Base-by-base conservation (phyloP, 2,888 invertebrate genomes). In the Apodemia mormo region DNA sequence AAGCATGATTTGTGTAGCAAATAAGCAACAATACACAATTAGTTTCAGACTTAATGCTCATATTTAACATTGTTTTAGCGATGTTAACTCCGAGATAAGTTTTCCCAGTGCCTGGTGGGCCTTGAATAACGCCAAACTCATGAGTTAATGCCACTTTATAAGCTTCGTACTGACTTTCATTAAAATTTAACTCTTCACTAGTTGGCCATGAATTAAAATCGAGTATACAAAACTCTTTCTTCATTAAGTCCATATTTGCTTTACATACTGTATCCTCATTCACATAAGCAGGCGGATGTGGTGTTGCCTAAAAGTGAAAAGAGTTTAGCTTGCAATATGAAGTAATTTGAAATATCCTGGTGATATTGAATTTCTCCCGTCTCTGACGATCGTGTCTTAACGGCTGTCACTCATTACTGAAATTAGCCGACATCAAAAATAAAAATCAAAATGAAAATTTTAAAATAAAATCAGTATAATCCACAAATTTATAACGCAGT, bases 31-130 rank as follows among this genome's bases (percentile, higher is more conserved):
- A 95, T 2, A 95, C 94, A 67, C 86, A 86, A 2, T 77, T 22
- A 2, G 12, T 0, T 6, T 12, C 45, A n/a, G 71, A 7, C 9
- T 81, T 9, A 8, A 56, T 56, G 6, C 2, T 76, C 30, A 87
- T 67, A 81, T 96, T 97, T 68, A 94, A 80, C 8, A 97, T 80
- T n/a, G 95, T 92, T 76, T 94, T 87, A 0, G 96, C 95, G 29
- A 98, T 94, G 87, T 96, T 95, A 5, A 97, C 89, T 0, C 97
- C 97, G 10, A 97, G 84, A 82, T 94, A 96, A 0, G 97, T 97
- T 90, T 97, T 97, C 0, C 97, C 98, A 0, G 97, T 97, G 4
- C 98, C 97, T 0, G 97, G 97, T 1, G 97, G 97, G 0, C 98
- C 97, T 87, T 97, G 97, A 75, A 97, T 96, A 1, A 97, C 93